Percentiles rank a stretch among this genome's conserved stretches.
These are phyloP conservation scores for Riparia riparia DNA, from an alignment of 2,113 vertebrate genomes.

Conservation along the genomic window DNA sequence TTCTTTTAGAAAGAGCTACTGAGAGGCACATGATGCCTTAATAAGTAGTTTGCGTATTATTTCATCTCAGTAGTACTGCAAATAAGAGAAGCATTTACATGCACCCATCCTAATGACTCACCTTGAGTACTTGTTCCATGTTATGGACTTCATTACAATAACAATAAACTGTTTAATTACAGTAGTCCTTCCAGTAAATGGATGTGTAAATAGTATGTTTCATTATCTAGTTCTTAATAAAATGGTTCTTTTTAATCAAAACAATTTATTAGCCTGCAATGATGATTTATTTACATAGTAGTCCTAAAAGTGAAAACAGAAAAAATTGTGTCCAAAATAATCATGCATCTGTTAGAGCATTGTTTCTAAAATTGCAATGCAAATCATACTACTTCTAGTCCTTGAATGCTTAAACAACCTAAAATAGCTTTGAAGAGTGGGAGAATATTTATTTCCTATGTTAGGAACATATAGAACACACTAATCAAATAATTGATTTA, in stretches of 20 bases:
- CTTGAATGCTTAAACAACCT: neutral
- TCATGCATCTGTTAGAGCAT: neutral
- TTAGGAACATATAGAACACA: neutral
- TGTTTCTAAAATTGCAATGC: neutral
- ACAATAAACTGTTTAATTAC: neutral
- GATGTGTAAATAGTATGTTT: neutral
- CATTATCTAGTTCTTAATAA: neutral
- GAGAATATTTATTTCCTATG: neutral
- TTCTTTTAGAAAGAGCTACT: neutral
- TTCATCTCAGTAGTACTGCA: neutral
- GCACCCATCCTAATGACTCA: neutral
- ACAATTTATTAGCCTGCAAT: constrained; percentile 2
- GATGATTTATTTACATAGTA: constrained; percentile 34
- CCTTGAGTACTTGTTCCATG: neutral
- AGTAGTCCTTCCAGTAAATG: neutral
- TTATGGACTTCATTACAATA: constrained; percentile 16
- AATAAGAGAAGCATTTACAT: neutral
- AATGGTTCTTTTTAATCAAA: constrained; percentile 38
- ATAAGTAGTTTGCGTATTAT: neutral
- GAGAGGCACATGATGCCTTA: neutral
- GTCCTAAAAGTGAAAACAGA: constrained; percentile 14
- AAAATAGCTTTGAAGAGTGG: neutral
- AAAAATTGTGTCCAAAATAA: constrained; percentile 31
- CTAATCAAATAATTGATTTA: neutral
- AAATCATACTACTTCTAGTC: constrained; percentile 3